Evolutionary conservation across 2,888 invertebrate species (phyloP), one percentile per base, ranked within the genome.

Genomic region (Heteromyza rotundicornis): DNA sequence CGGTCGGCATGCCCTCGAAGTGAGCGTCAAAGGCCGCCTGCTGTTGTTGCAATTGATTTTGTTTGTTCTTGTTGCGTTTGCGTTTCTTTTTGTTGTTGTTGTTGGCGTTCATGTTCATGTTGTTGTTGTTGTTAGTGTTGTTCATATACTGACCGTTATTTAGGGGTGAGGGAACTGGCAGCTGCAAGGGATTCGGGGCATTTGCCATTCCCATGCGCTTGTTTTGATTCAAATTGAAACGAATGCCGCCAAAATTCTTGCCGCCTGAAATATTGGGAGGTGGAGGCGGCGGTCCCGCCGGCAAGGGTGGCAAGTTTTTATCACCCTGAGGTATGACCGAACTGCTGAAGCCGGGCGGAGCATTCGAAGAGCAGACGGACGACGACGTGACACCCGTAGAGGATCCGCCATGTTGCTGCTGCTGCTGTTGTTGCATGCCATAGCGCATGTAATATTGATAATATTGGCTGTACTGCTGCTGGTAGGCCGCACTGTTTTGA

Each of bases 21-120:
- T 36, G 3, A 23, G 51, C n/a, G 55, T 67, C 64, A 59, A 64
- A 64, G 32, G 62, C 57, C 2, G 63, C 19, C 53, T 76, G 69
- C 68, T 79, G 76, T 68, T 75, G 73, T 65, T 69, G 70, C 60
- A 73, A 63, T 64, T 84, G 80, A 69, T 81, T 81, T 73, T 85
- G 82, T 76, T 85, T 86, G 69, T 87, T 87, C 76, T 89, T 88
- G 74, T 90, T 90, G 66, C 89, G 88, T 83, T 91, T 92, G 57
- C 91, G 88, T 78, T 92, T 92, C 84, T 91, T 92, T 84, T 92
- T 92, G 1, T 68, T 70, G 2, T 59, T 63, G 17, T 53, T 36
- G 44, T 54, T 57, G 24, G 51, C 35, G 22, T 44, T 64, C 16
- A 23, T 64, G 22, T 62, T 58, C n/a, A 87, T 86, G 12, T 85